These are phyloP conservation scores for Entomobrya proxima DNA, from an alignment of 2,888 invertebrate genomes.

Conservation along the genomic window DNA sequence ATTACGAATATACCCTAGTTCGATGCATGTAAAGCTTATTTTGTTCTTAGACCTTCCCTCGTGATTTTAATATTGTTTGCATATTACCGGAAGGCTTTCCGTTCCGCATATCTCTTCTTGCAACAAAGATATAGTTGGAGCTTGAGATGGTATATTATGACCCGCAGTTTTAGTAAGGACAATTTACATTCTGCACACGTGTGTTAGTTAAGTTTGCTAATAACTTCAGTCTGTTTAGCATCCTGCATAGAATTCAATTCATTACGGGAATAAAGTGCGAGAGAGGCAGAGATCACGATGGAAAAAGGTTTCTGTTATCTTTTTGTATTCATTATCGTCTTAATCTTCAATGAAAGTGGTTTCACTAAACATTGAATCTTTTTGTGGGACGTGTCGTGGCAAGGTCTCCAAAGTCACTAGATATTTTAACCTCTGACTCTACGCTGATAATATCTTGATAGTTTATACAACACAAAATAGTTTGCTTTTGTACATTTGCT, in stretches of 20 bases:
- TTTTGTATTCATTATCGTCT: constrained; percentile 29
- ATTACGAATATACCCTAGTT: no score
- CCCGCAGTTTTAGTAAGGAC: constrained; percentile 45
- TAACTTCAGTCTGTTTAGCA: constrained; percentile 12
- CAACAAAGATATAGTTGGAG: background rate
- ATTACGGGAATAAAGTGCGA: background rate
- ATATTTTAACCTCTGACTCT: constrained; percentile 55
- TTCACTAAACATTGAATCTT: constrained; percentile 48
- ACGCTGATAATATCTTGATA: background rate
- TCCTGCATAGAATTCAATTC: constrained; percentile 31
- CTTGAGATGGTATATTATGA: constrained; percentile 36
- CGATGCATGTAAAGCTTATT: background rate
- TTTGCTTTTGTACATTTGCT: background rate
- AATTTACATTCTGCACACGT: constrained; percentile 53
- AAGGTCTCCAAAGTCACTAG: constrained; percentile 57
- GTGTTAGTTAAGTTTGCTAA: constrained; percentile 28
- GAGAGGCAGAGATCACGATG: background rate
- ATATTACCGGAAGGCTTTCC: constrained; percentile 64
- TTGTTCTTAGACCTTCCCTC: background rate
- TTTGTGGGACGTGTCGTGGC: constrained; percentile 40
- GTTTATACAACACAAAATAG: background rate
- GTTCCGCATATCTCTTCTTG: constrained; percentile 8
- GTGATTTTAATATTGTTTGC: constrained; percentile 50
- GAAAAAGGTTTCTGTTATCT: constrained; percentile 14
- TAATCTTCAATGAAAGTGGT: constrained; percentile 11